These are phyloP conservation scores for Rhinophrynus dorsalis DNA, from an alignment of 2,797 vertebrate genomes.

Conservation along the genomic window DNA sequence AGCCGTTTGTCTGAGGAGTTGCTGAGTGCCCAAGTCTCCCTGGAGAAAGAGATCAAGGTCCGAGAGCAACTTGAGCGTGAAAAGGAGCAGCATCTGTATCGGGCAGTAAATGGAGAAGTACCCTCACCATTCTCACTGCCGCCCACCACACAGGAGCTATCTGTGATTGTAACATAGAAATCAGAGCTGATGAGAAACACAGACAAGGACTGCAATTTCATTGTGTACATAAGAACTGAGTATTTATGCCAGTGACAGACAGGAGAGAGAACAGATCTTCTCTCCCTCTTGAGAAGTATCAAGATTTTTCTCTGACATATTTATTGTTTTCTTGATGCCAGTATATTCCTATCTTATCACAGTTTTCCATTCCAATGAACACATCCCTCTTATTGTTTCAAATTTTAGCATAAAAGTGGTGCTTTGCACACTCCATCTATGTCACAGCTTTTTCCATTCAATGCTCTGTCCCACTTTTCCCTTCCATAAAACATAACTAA, in stretches of 20 bases:
- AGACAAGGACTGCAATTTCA: background rate
- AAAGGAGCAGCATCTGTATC: constrained; percentile 89
- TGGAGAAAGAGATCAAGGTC: constrained; percentile 76
- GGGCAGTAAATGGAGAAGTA: constrained; percentile 71
- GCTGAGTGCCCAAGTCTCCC: constrained; percentile 67
- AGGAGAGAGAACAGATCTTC: background rate
- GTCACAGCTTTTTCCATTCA: too few species aligned
- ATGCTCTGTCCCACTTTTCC: too few species aligned
- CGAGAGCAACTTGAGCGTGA: constrained; percentile 76
- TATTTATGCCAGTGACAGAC: background rate
- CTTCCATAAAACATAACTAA: too few species aligned
- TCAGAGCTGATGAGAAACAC: rapidly evolving
- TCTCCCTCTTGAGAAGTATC: background rate
- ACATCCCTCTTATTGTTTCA: too few species aligned
- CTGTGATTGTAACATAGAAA: constrained; percentile 64
- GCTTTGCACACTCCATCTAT: too few species aligned
- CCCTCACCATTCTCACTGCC: constrained; percentile 67
- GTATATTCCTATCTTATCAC: background rate
- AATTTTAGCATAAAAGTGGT: too few species aligned
- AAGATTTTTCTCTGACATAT: background rate
- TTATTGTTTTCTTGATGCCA: constrained; percentile 16
- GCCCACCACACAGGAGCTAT: constrained; percentile 53
- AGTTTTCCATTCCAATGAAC: too few species aligned
- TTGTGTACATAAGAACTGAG: background rate
- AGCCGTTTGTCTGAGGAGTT: constrained; percentile 88